Evolutionary conservation across 2,113 vertebrate species (phyloP).

Genomic region (Etheostoma cragini): DNA sequence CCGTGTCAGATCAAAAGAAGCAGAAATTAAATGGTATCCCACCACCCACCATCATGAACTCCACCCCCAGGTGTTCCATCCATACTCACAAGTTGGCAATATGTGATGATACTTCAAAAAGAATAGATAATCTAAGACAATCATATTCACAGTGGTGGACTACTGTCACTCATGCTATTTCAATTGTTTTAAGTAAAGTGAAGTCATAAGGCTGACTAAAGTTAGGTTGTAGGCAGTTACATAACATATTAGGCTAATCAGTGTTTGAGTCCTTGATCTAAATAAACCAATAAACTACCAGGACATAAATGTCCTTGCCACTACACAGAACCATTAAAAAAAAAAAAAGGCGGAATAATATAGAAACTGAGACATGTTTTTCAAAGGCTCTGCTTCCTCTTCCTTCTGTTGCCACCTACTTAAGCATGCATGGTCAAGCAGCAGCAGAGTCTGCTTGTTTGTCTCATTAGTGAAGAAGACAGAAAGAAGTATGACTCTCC

Average conservation of each 20-base stretch:
- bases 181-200: background rate
- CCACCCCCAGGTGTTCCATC: background rate
- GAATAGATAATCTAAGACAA: background rate
- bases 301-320: conserved; percentile 7
- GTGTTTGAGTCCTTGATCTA: conserved; percentile 7
- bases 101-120: too few relatives aligned
- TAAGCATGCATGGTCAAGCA: conserved; percentile 88
- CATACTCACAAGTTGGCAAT: too few relatives aligned
- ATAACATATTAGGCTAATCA: conserved; percentile 6
- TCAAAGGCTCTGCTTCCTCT: conserved; percentile 57
- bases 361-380: conserved; percentile 40
- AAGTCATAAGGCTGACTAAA: conserved; percentile 10
- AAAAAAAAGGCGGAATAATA: conserved; percentile 12
- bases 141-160: background rate
- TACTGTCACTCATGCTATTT: background rate
- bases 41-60: conserved; percentile 4
- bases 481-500: conserved; percentile 84
- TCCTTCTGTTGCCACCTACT: conserved; percentile 74
- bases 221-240: conserved; percentile 1
- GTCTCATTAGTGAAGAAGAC: conserved; percentile 88
- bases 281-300: background rate
- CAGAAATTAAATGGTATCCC: background rate
- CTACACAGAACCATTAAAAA: conserved; percentile 7
- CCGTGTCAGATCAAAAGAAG: background rate
- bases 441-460: conserved; percentile 85